These are phyloP conservation scores for Rhabditoides inermis DNA, from an alignment of 2,888 invertebrate genomes.

Conservation along the genomic window DNA sequence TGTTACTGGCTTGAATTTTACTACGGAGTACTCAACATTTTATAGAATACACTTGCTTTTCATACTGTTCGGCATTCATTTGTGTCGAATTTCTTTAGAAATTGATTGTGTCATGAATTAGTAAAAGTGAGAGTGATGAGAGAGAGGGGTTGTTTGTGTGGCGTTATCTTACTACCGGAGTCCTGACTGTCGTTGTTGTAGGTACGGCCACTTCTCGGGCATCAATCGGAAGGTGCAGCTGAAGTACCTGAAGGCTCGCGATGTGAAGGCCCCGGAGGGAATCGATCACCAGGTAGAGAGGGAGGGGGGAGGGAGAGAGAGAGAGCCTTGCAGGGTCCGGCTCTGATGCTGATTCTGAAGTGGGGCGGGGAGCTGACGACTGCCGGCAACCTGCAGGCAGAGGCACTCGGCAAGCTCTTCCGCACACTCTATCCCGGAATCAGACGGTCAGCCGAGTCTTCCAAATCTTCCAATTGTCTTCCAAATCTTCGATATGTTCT, in stretches of 20 bases:
- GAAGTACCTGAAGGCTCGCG: constrained; percentile 75
- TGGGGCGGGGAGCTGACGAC: constrained; percentile 99
- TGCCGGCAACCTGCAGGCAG: constrained; percentile 64
- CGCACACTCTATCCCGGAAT: constrained; percentile 87
- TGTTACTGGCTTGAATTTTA: no score
- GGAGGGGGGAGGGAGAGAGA: constrained; percentile 7
- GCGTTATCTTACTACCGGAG: no score
- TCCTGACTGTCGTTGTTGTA: constrained; percentile 52
- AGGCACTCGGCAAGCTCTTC: constrained; percentile 74
- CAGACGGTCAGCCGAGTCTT: no score
- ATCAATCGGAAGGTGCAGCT: constrained; percentile 99
- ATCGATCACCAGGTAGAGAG: constrained; percentile 9
- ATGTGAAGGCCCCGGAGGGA: constrained; percentile 12
- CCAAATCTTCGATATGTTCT: no score
- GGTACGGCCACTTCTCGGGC: constrained; percentile 98
- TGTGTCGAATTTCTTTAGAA: no score
- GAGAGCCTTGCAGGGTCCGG: constrained; percentile 73
- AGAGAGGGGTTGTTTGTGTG: no score
- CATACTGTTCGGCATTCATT: no score
- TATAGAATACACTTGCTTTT: no score
- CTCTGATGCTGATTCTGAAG: constrained; percentile 87
- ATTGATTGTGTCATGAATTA: no score
- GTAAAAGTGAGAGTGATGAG: no score
- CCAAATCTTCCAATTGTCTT: no score
- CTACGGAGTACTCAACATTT: no score